phyloP scores from a whole-genome alignment of 2,888 invertebrate species.

The Eurytoma californica region DNA sequence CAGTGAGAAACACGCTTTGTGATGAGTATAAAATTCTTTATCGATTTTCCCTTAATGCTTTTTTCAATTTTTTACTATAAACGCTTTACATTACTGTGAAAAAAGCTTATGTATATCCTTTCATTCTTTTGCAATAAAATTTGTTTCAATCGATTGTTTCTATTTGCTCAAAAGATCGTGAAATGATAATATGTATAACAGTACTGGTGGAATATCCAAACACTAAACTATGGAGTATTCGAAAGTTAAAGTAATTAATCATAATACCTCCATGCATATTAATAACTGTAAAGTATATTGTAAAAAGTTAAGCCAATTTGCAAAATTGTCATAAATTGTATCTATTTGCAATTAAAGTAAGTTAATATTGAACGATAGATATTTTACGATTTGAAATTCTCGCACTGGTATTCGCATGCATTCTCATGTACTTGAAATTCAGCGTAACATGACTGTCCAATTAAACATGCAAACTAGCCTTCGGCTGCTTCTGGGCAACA shows the following conservation, averaged over 20 bases:
- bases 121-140: not conserved
- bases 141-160: not conserved
- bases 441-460: slow-evolving; percentile 58
- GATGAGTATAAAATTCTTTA: slow-evolving; percentile 3
- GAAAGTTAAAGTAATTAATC: no score
- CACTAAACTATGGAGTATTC: no score
- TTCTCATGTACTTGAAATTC: slow-evolving; percentile 20
- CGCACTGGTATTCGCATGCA: not conserved
- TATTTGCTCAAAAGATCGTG: no score
- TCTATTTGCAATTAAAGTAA: no score
- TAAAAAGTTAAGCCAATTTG: no score
- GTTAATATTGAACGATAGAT: not conserved
- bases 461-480: slow-evolving; percentile 67
- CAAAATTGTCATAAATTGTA: no score
- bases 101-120: not conserved
- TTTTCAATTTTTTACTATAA: not conserved
- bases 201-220: no score
- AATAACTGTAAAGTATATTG: no score
- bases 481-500: slow-evolving; percentile 62
- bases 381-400: slow-evolving; percentile 36
- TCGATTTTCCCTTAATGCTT: slow-evolving; percentile 3
- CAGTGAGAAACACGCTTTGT: slow-evolving; percentile 4
- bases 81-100: slow-evolving; percentile 8
- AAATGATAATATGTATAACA: no score
- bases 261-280: no score